Percentiles rank a stretch among this genome's conserved stretches.
phyloP scores from a whole-genome alignment of 1,140 invertebrate species.

The Drosophila paulistorum region DNA sequence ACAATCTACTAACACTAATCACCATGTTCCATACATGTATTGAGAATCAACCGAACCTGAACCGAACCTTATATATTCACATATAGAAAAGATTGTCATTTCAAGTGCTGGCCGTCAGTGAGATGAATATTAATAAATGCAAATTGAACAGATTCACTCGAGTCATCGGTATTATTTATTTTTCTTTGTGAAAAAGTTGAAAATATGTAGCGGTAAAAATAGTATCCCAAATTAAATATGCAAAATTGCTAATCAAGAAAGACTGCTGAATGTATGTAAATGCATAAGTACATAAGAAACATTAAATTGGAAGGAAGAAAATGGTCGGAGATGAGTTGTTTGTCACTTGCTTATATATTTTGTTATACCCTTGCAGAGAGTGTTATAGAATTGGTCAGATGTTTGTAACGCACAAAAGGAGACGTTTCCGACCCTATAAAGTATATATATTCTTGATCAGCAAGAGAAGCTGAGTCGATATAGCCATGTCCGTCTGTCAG shows the following conservation, averaged over 20 bases:
- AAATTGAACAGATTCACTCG: conserved; percentile 25
- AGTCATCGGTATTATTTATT: conserved; percentile 39
- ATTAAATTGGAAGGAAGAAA: not conserved
- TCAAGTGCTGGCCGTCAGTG: conserved; percentile 13
- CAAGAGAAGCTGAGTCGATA: too few species aligned
- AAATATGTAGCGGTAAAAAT: conserved; percentile 24
- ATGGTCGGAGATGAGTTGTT: conserved; percentile 27
- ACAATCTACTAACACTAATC: not conserved
- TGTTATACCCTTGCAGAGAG: too few species aligned
- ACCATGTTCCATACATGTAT: conserved; percentile 18
- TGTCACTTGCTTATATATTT: conserved; percentile 46
- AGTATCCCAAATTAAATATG: conserved; percentile 59
- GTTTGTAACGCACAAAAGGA: too few species aligned
- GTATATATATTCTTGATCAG: too few species aligned
- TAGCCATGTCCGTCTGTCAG: too few species aligned
- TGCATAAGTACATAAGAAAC: conserved; percentile 55
- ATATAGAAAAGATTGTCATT: conserved; percentile 17
- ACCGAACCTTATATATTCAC: conserved; percentile 29
- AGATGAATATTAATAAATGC: conserved; percentile 61
- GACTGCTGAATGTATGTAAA: not conserved
- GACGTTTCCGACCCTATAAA: too few species aligned
- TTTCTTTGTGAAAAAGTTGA: conserved; percentile 1
- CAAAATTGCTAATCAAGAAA: conserved; percentile 42
- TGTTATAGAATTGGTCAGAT: too few species aligned
- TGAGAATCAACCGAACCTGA: conserved; percentile 31